These are phyloP conservation scores for Emydocephalus ijimae DNA, from an alignment of 2,113 vertebrate genomes.

Conservation along the genomic window DNA sequence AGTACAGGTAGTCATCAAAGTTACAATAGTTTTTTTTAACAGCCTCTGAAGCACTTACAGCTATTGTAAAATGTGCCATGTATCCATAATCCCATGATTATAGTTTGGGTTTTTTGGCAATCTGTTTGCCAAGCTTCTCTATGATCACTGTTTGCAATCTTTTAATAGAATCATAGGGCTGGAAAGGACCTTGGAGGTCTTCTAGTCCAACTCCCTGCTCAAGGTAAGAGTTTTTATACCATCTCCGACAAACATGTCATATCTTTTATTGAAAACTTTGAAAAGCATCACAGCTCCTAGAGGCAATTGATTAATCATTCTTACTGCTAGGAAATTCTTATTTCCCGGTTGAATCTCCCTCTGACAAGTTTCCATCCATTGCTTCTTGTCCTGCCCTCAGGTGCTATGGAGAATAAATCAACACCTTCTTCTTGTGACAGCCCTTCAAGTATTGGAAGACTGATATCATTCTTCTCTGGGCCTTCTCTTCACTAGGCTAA, in stretches of 20 bases:
- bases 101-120: neutral
- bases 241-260: neutral
- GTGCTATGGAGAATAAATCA: neutral
- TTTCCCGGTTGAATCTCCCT: neutral
- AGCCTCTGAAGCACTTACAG: neutral
- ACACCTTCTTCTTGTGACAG: neutral
- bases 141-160: neutral
- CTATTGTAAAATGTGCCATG: neutral
- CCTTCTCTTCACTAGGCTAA: neutral
- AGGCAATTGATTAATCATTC: neutral
- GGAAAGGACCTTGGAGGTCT: neutral
- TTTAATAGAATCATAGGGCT: neutral
- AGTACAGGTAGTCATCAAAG: too few species aligned
- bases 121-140: neutral
- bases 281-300: neutral
- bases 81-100: neutral
- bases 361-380: neutral
- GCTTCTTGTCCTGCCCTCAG: neutral
- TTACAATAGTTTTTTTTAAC: neutral
- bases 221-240: neutral
- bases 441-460: neutral
- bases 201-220: neutral
- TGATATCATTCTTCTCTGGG: neutral
- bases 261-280: neutral
- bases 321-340: neutral